Base-by-base conservation (phyloP, 2,113 vertebrate genomes). In the Egretta garzetta region DNA sequence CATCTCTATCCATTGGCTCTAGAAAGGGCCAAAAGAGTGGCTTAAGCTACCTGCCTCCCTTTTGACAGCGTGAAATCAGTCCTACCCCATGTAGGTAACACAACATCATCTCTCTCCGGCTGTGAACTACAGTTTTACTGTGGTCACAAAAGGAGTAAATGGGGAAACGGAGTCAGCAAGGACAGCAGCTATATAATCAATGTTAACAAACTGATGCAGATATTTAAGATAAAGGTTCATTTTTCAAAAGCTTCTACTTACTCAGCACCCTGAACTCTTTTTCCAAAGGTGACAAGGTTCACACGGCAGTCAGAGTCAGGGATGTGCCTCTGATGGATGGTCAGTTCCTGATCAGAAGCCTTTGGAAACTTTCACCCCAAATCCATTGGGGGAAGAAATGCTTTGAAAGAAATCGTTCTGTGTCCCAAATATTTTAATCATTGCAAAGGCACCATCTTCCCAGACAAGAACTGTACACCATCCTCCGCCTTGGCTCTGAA, bases 371-470 rank as follows among this genome's bases (percentile, higher is more conserved):
- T 45, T 24, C 59, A 32, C 41, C 21, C 30, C 17, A 66, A 84
- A 81, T 32, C 24, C 41, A 64, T 1, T 1, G 1, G 0, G 3
- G 30, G 21, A 74, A 77, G 10, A 66, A 81, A 68, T 15, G 39
- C 4, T 76, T 43, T 0, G 5, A 43, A 37, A 70, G 5, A 33
- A 81, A 71, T 11, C 22, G 5, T 9, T 55, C 32, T 67, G 59
- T 12, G 16, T 47, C 32, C n/a, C 23, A 60, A 11, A 49, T 32
- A 3, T 49, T 45, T 93, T 19, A 67, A 63, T n/a, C 6, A 16
- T 43, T 58, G 50, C 59, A 82, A 82, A 82, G 16, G 28, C 32
- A 53, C 15, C 19, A 1, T 20, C 37, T 90, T 59, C 43, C 18
- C 58, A 80, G 27, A 8, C 15, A 28, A 53, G 60, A 71, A 10